Conservation (phyloP, 1,140 invertebrate species). For the Anastrepha ludens region DNA sequence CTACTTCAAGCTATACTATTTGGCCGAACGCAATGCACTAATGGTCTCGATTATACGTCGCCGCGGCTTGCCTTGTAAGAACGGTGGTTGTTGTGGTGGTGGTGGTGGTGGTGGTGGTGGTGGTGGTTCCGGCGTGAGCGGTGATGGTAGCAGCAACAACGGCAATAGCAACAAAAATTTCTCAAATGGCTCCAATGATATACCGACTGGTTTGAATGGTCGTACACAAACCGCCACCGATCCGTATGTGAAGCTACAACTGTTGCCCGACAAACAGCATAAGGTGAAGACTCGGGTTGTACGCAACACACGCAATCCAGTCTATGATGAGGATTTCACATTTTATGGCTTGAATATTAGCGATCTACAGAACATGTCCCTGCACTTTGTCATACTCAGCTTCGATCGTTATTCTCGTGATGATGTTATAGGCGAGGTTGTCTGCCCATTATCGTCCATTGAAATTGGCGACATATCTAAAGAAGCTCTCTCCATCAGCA, state of each 20-base stretch:
- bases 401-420: slow-evolving; percentile 98
- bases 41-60: slow-evolving; percentile 94
- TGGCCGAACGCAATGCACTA: slow-evolving; percentile 90
- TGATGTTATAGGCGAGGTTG: slow-evolving; percentile 97
- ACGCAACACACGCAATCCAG: slow-evolving; percentile 91
- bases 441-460: slow-evolving; percentile 87
- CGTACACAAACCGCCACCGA: slow-evolving; percentile 80
- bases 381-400: slow-evolving; percentile 96
- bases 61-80: slow-evolving; percentile 85
- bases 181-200: slow-evolving; percentile 67
- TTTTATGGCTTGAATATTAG: slow-evolving; percentile 93
- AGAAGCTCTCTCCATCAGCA: slow-evolving; percentile 84
- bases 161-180: slow-evolving; percentile 44
- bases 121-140: background rate
- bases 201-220: slow-evolving; percentile 72
- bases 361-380: slow-evolving; percentile 88
- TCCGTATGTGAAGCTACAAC: slow-evolving; percentile 95
- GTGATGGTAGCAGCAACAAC: slow-evolving; percentile 48
- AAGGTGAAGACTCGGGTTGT: slow-evolving; percentile 96
- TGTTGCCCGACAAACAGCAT: slow-evolving; percentile 95
- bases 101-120: slow-evolving; percentile 75
- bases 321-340: slow-evolving; percentile 97
- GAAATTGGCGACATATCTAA: slow-evolving; percentile 87
- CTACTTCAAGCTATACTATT: slow-evolving; percentile 90
- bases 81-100: too few species aligned